Conservation (phyloP, 2,888 invertebrate genomes). For the Drosophila yooni region DNA sequence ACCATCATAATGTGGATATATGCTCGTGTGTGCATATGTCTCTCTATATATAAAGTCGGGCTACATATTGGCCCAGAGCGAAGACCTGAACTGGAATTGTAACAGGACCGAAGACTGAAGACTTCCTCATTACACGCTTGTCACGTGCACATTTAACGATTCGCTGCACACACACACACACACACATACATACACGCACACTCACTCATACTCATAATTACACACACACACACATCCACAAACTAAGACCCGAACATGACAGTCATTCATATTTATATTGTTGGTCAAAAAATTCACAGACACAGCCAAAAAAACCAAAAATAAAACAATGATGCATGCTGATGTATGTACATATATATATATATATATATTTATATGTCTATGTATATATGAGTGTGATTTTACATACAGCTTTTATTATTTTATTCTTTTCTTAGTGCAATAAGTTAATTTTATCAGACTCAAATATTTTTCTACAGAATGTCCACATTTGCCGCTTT, state of each 20-base stretch:
- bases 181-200: conserved; percentile 21
- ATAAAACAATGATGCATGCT: conserved; percentile 7
- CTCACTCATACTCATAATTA: conserved; percentile 30
- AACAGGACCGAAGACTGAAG: conserved; percentile 54
- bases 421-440: not conserved
- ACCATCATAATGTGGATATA: conserved; percentile 30
- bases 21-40: conserved; percentile 21
- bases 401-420: not conserved
- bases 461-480: not conserved
- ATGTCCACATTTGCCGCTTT: not conserved
- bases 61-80: conserved; percentile 48
- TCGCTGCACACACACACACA: conserved; percentile 64
- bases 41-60: conserved; percentile 27
- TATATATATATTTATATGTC: conserved; percentile 21
- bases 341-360: conserved; percentile 14
- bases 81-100: conserved; percentile 29
- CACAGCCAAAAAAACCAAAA: conserved; percentile 18
- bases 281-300: conserved; percentile 41
- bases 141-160: conserved; percentile 80
- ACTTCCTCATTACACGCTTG: conserved; percentile 80
- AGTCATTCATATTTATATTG: conserved; percentile 78
- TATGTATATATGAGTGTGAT: too few species aligned
- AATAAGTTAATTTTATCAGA: not conserved
- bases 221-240: conserved; percentile 20
- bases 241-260: conserved; percentile 53